Evolutionary conservation across 2,888 invertebrate species (phyloP), one percentile per base, ranked within the genome.

Genomic region (Choristoneura rosaceana): DNA sequence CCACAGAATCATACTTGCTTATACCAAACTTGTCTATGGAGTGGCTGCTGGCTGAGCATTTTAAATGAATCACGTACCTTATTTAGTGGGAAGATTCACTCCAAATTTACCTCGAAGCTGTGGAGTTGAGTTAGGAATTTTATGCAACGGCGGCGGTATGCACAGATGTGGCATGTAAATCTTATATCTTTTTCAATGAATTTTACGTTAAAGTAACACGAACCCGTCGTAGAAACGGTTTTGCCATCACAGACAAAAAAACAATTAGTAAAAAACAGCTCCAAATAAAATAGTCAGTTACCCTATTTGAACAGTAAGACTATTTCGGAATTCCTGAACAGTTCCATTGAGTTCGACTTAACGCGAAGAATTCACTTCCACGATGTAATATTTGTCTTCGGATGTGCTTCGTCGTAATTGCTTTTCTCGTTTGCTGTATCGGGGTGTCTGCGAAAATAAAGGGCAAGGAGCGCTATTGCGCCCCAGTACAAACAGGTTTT

Each of bases 351-450:
- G 59, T 50, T 17, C 59, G 41, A 66, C 52, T 66, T 66, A 60
- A 25, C 43, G 25, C 55, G 55, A 14, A 67, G 66, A 60, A 33
- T 64, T 70, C 61, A 62, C 66, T 47, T 62, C 50, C 47, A 38
- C 41, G 52, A 50, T 52, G 52, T 52, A 25, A 67, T 71, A 59
- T 71, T 71, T 71, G 71, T 63, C 71, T 58, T 67, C 41, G 67
- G 47, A 41, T 68, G 71, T 71, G 47, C 62, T 67, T 14, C 58
- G 38, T 41, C 38, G 67, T 71, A 71, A 71, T 71, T 71, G 67
- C 67, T 68, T 68, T 66, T 63, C 71, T 63, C 38, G 65, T 71
- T 71, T 61, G 61, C 66, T 55, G 43, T 62, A 55, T 34, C 43
- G 38, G 34, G n/a, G 43, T 34, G 52, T 62, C 64, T 64, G 71